A percentile compares a stretch with the other conserved stretches of the same genome.
Evolutionary conservation across 1,140 invertebrate species (phyloP).

Genomic region (Acromyrmex heyeri): DNA sequence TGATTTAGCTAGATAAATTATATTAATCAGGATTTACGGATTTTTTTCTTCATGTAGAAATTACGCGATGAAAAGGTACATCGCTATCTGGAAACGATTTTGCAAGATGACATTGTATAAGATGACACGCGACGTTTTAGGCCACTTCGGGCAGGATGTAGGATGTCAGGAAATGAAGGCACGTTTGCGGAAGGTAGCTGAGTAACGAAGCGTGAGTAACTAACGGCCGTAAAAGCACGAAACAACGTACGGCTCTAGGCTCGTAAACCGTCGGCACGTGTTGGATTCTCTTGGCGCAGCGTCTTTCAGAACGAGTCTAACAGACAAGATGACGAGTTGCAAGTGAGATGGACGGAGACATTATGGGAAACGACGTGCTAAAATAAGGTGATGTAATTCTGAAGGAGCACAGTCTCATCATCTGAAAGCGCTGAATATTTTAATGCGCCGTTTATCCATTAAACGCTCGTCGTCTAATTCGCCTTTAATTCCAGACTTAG

Average conservation of each 20-base stretch:
- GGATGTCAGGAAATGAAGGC: slow-evolving; percentile 38
- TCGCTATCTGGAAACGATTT: background rate
- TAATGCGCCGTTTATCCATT: background rate
- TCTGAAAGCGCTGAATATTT: slow-evolving; percentile 14
- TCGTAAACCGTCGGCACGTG: slow-evolving; percentile 73
- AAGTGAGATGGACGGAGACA: background rate
- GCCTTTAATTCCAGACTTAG: background rate
- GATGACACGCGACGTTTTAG: slow-evolving; percentile 12
- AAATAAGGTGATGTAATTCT: slow-evolving; percentile 51
- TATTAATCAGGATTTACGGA: background rate
- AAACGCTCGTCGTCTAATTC: background rate
- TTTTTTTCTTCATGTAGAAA: background rate
- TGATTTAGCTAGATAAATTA: background rate
- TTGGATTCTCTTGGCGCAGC: slow-evolving; percentile 41
- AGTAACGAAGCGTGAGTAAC: slow-evolving; percentile 76
- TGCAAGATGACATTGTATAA: slow-evolving; percentile 21
- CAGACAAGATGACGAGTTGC: slow-evolving; percentile 35
- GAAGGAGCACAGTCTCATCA: background rate
- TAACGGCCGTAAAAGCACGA: slow-evolving; percentile 73
- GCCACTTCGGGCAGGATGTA: slow-evolving; percentile 31
- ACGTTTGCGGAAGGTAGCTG: slow-evolving; percentile 58
- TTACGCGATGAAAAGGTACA: background rate
- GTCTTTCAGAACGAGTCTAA: slow-evolving; percentile 46
- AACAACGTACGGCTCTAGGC: slow-evolving; percentile 64
- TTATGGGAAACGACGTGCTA: slow-evolving; percentile 37